phyloP scores from a whole-genome alignment of 2,888 invertebrate genomes.

The Ophion ventricosus region DNA sequence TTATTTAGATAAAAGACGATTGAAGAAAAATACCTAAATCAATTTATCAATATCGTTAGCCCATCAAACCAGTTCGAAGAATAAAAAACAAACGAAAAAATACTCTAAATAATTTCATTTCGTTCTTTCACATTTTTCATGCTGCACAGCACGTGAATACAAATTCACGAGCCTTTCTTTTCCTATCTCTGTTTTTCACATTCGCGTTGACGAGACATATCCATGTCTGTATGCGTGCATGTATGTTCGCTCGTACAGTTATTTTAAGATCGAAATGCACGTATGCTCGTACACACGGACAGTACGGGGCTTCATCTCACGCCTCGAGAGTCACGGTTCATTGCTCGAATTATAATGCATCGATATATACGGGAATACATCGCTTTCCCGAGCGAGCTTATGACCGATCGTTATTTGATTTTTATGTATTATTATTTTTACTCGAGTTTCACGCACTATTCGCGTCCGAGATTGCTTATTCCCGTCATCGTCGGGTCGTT shows the following conservation, averaged over 20 bases:
- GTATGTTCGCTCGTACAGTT: not conserved
- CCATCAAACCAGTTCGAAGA: too few relatives aligned
- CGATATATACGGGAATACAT: constrained; percentile 9
- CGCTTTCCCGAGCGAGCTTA: not conserved
- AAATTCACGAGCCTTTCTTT: not conserved
- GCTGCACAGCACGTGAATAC: too few relatives aligned
- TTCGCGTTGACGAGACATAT: constrained; percentile 1
- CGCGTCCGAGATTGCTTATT: not conserved
- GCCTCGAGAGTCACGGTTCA: constrained; percentile 14
- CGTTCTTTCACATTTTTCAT: too few relatives aligned
- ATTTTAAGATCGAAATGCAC: constrained; percentile 5
- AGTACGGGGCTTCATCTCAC: not conserved
- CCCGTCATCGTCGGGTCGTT: constrained; percentile 19
- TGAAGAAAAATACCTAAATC: too few relatives aligned
- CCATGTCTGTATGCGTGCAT: not conserved
- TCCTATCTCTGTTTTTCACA: constrained; percentile 14
- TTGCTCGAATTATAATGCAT: constrained; percentile 26
- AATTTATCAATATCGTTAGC: too few relatives aligned
- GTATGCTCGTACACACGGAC: not conserved
- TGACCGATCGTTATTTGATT: not conserved
- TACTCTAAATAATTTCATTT: too few relatives aligned
- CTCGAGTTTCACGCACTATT: not conserved
- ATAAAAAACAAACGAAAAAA: too few relatives aligned
- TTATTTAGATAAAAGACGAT: too few relatives aligned
- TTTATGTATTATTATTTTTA: not conserved